Evolutionary conservation across 2,888 invertebrate species (phyloP).

Genomic region (Corythucha ciliata): DNA sequence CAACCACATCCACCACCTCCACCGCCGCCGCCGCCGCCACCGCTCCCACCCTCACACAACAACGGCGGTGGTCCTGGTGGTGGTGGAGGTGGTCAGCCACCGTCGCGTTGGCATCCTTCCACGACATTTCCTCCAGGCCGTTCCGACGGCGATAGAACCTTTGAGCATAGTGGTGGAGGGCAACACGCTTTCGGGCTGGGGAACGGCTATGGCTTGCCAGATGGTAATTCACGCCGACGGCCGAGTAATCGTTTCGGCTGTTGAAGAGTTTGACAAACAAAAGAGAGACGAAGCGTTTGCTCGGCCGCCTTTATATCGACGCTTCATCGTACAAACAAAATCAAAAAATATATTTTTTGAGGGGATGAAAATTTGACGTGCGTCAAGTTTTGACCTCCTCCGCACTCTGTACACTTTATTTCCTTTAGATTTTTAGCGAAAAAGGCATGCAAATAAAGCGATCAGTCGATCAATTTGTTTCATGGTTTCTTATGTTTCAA

Average conservation of each 20-base stretch:
- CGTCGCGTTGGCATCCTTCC: conserved; percentile 8
- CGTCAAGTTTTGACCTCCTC: not conserved
- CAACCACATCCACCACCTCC: conserved; percentile 4
- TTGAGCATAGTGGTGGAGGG: conserved; percentile 28
- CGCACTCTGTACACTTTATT: too few relatives aligned
- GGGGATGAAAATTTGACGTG: too few relatives aligned
- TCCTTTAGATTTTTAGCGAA: too few relatives aligned
- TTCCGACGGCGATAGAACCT: conserved; percentile 19
- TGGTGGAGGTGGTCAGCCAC: conserved; percentile 21
- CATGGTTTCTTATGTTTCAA: too few relatives aligned
- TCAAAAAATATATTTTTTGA: too few relatives aligned
- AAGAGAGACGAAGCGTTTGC: too few relatives aligned
- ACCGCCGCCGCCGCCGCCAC: conserved; percentile 7
- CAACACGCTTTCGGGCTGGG: conserved; percentile 28
- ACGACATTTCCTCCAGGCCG: conserved; percentile 20
- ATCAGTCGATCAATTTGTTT: too few relatives aligned
- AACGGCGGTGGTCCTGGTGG: conserved; percentile 6
- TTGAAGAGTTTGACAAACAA: too few relatives aligned
- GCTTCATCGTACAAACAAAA: not conserved
- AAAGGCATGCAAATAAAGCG: too few relatives aligned
- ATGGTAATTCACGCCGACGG: conserved; percentile 22
- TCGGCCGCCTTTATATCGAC: too few relatives aligned
- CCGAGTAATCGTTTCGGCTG: too few relatives aligned
- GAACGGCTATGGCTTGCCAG: conserved; percentile 30
- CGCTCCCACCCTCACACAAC: conserved; percentile 13